phyloP scores from a whole-genome alignment of 2,888 invertebrate genomes.

The Leptothorax acervorum region DNA sequence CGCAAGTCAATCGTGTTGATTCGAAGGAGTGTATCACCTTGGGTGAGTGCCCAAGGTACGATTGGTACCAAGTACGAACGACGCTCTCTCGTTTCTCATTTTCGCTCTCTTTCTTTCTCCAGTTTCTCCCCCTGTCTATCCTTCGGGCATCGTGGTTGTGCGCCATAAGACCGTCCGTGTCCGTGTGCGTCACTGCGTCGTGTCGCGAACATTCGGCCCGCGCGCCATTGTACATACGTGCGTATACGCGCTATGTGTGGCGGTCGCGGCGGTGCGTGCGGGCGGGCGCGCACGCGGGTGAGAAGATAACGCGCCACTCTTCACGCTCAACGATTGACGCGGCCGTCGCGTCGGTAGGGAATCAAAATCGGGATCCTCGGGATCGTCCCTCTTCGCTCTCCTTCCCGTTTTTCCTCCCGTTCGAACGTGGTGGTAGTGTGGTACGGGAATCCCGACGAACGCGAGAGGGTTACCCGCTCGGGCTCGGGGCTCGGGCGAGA shows the following conservation, averaged over 20 bases:
- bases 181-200: too few species aligned
- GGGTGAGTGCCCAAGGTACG: neutral
- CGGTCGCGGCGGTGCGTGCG: neutral
- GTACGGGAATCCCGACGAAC: conserved; percentile 6
- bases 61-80: too few species aligned
- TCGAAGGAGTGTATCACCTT: neutral
- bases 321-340: too few species aligned
- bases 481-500: neutral
- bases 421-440: neutral
- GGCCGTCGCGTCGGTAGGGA: neutral
- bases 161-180: neutral
- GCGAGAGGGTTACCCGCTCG: neutral
- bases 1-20: neutral
- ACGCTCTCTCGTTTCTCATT: neutral
- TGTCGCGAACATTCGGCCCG: too few species aligned
- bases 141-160: neutral
- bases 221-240: conserved; percentile 31
- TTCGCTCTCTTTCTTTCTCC: too few species aligned
- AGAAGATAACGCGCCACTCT: neutral
- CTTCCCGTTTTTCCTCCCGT: too few species aligned
- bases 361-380: neutral
- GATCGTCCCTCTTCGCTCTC: too few species aligned
- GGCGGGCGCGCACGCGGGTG: neutral
- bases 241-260: neutral
- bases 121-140: neutral